Base-by-base conservation (phyloP, 2,888 invertebrate species). In the Bombylius major region DNA sequence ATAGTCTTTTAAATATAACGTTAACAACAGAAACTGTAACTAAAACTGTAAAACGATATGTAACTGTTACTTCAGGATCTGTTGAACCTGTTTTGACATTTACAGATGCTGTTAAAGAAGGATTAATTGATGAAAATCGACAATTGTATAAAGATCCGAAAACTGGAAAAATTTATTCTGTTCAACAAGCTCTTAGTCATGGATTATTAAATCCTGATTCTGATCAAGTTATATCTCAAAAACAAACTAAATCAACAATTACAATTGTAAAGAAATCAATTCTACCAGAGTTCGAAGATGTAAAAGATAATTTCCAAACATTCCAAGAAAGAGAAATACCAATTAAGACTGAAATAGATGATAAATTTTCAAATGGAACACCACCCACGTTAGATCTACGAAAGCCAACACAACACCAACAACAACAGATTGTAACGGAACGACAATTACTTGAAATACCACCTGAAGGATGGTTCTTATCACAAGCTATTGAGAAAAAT, bases 11-110 rank as follows among this genome's bases (percentile, higher is more conserved):
- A 54, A 90, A 90, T 69, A 89, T 96, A 54, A 89, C 90, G 11
- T 82, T 94, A 46, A 92, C 92, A 4, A 85, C 89, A 23, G 88
- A 90, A 69, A 89, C 90, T 8, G 87, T 91, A 39, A 90, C 89
- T 6, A 88, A 87, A 70, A 84, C 90, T 51, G 84, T 92, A 44
- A 87, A 87, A 69, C 79, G 87, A 32, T 86, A 89, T 67, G 87
- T 89, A 4, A 88, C 88, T 1, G 83, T 89, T 32, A 83, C 85
- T 14, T 81, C 83, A 7, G 83, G 83, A 51, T 65, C 66, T 45
- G 75, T 78, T 53, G 79, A 78, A 61, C 79, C 79, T 42, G 76
- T 79, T 54, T 79, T 90, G 51, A 86, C 87, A 0, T 87, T 89
- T 62, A 81, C 84, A 4, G 89, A 90, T 69, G 91, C 90, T 4